These are phyloP conservation scores for Atherix ibis DNA, from an alignment of 2,888 invertebrate genomes.

Conservation along the genomic window DNA sequence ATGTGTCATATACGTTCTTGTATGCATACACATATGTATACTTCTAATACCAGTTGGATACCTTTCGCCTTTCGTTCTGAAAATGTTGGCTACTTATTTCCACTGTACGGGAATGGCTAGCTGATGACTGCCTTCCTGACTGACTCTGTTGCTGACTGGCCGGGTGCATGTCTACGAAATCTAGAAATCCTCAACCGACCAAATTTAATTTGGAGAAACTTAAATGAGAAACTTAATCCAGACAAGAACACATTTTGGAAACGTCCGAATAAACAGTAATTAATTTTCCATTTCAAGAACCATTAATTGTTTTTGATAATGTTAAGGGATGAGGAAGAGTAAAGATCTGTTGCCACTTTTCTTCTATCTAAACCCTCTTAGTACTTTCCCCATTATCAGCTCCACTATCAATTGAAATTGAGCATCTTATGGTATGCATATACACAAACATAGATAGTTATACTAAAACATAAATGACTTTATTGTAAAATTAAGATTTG, in stretches of 20 bases:
- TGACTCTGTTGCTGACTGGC: not conserved
- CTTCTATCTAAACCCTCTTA: not conserved
- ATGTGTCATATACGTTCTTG: too few species aligned
- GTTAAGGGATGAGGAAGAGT: conserved; percentile 5
- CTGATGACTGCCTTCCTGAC: not conserved
- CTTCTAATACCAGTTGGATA: too few species aligned
- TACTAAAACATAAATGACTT: too few species aligned
- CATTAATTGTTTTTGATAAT: conserved; percentile 19
- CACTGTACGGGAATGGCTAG: too few species aligned
- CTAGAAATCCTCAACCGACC: conserved; percentile 15
- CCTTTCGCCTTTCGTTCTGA: too few species aligned
- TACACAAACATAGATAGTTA: too few species aligned
- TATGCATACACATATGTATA: too few species aligned
- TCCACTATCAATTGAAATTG: too few species aligned
- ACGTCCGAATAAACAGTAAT: conserved; percentile 20
- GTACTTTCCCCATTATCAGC: not conserved
- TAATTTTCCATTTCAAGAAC: conserved; percentile 19
- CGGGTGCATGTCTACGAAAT: too few species aligned
- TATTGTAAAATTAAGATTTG: too few species aligned
- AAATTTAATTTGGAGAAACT: conserved; percentile 19
- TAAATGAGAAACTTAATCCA: conserved; percentile 19
- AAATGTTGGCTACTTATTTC: too few species aligned
- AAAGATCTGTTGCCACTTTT: not conserved
- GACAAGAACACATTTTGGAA: conserved; percentile 18
- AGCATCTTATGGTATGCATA: too few species aligned